A percentile compares a stretch with the other conserved stretches of the same genome.
Conservation (phyloP, 2,113 vertebrate species). For the Indicator maculatus region DNA sequence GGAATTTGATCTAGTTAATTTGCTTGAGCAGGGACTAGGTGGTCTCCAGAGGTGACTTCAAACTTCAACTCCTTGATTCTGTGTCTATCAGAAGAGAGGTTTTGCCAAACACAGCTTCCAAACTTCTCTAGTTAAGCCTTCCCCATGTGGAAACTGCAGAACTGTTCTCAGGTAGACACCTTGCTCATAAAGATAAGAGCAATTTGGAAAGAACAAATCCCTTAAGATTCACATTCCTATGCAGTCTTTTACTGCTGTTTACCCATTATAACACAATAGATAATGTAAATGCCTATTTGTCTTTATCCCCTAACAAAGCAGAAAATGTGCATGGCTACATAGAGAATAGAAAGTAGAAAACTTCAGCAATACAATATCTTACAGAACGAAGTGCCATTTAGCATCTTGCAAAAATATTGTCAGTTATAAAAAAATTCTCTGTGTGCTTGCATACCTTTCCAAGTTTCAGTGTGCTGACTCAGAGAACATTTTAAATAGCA, state of each 20-base stretch:
- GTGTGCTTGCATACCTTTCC: background rate
- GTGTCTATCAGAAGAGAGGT: background rate
- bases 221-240: background rate
- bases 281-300: background rate
- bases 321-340: background rate
- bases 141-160: background rate
- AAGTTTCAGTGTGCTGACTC: background rate
- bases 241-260: background rate
- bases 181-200: background rate
- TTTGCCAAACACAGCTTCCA: background rate
- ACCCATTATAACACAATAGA: background rate
- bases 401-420: background rate
- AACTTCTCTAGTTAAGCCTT: background rate
- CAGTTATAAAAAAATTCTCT: background rate
- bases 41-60: background rate
- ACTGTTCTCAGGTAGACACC: background rate
- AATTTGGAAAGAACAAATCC: background rate
- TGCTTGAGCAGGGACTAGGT: background rate
- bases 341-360: background rate
- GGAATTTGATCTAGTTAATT: background rate
- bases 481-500: background rate
- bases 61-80: background rate
- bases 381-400: background rate
- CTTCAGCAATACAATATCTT: background rate
- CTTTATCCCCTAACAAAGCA: slow-evolving; percentile 6